Conservation (phyloP, 2,113 vertebrate species). For the Phalacrocorax carbo region DNA sequence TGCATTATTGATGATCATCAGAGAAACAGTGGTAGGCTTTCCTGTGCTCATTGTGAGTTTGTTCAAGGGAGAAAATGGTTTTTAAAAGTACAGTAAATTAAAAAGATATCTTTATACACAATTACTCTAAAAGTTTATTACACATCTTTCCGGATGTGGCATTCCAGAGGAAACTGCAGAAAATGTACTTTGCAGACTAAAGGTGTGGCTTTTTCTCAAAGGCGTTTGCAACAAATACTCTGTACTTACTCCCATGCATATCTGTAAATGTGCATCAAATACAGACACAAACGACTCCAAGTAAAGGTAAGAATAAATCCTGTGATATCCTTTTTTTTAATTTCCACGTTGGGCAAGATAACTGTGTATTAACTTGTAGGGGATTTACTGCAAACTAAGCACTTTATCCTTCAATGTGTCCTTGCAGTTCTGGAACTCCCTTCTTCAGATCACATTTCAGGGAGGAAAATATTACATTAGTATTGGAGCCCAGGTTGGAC, state of each 20-base stretch:
- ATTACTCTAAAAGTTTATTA: background rate
- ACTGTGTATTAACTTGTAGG: background rate
- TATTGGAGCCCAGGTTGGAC: background rate
- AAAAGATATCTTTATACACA: background rate
- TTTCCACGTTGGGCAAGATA: background rate
- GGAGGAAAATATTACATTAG: background rate
- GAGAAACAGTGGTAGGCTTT: background rate
- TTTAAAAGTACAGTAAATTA: conserved; percentile 12
- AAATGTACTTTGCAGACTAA: background rate
- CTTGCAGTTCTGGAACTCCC: background rate
- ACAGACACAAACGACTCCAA: background rate
- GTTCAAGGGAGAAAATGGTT: background rate
- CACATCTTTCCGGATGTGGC: background rate
- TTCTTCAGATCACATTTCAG: background rate
- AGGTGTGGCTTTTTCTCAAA: background rate
- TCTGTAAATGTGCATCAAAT: background rate
- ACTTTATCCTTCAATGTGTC: background rate
- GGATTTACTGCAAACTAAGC: background rate
- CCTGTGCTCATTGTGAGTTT: background rate
- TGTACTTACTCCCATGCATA: background rate
- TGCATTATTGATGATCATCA: background rate
- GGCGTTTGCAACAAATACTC: background rate
- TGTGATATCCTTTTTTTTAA: background rate
- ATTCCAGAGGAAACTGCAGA: background rate
- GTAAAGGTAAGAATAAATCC: background rate